Evolutionary conservation across 2,888 invertebrate genomes (phyloP).

Genomic region (Ceramica pisi): DNA sequence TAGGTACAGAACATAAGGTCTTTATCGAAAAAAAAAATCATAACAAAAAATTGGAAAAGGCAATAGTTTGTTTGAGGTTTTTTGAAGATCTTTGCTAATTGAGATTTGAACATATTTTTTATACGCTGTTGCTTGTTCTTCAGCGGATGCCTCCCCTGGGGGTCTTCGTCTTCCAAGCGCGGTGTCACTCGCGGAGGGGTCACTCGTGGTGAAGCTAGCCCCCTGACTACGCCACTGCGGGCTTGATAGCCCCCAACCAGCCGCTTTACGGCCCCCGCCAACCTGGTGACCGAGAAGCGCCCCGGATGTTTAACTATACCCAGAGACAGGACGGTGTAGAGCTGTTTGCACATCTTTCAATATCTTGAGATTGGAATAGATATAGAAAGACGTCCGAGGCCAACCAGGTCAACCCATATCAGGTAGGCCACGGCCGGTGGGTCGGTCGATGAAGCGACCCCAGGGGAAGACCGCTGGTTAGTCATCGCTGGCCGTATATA

Average conservation of each 20-base stretch:
- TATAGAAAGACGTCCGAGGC: conserved; percentile 30
- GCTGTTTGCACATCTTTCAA: conserved; percentile 10
- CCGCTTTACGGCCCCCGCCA: conserved; percentile 34
- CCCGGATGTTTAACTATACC: conserved; percentile 45
- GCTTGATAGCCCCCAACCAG: conserved; percentile 45
- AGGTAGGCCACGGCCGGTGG: conserved; percentile 33
- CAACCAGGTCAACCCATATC: conserved; percentile 34
- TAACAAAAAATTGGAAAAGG: background rate
- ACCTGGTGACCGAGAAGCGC: conserved; percentile 49
- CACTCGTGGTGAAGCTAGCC: conserved; percentile 41
- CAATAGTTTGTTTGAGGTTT: background rate
- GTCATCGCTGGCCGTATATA: conserved; percentile 2
- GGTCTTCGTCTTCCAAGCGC: conserved; percentile 55
- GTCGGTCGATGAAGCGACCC: conserved; percentile 57
- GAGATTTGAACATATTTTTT: conserved; percentile 8
- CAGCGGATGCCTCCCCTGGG: conserved; percentile 57
- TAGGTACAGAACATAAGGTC: no score
- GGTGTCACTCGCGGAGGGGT: background rate
- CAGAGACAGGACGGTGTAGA: conserved; percentile 37
- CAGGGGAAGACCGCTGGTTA: conserved; percentile 52
- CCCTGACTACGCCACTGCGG: conserved; percentile 19
- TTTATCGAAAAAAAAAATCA: no score
- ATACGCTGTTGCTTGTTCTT: conserved; percentile 35
- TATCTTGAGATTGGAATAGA: background rate
- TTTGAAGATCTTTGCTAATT: background rate